These are phyloP conservation scores for Oligia fasciuncula DNA, from an alignment of 2,888 invertebrate species.

Conservation along the genomic window DNA sequence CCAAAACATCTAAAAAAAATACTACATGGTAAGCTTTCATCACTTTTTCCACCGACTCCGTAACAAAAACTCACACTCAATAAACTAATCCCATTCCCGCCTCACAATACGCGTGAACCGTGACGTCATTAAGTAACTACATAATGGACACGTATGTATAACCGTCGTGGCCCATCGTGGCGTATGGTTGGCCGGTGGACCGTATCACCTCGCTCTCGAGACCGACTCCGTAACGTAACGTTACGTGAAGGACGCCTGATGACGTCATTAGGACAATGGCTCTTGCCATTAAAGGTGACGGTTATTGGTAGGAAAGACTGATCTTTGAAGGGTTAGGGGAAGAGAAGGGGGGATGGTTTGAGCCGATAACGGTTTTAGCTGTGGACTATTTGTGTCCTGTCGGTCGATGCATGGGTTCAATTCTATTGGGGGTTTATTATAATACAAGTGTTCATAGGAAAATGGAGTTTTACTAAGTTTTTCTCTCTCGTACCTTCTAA, in stretches of 20 bases:
- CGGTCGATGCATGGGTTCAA: background rate
- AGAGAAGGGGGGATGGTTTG: background rate
- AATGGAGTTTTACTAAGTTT: background rate
- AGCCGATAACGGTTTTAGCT: conserved; percentile 29
- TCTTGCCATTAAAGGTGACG: conserved; percentile 44
- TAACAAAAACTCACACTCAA: conserved; percentile 31
- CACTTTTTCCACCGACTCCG: background rate
- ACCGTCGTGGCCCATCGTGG: conserved; percentile 45
- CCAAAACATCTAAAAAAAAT: background rate
- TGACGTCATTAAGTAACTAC: conserved; percentile 58
- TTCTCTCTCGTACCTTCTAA: background rate
- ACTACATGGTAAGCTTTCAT: background rate
- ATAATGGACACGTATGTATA: conserved; percentile 49
- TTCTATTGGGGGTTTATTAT: background rate
- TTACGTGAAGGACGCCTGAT: conserved; percentile 46
- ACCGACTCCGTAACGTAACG: conserved; percentile 54
- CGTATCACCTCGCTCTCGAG: conserved; percentile 75
- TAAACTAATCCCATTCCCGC: conserved; percentile 33
- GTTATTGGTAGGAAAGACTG: conserved; percentile 45
- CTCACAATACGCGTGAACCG: conserved; percentile 40
- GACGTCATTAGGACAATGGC: conserved; percentile 64
- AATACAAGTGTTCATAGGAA: background rate
- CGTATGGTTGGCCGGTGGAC: conserved; percentile 73
- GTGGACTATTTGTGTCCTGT: background rate
- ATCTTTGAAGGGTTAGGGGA: conserved; percentile 13